Percentiles rank a stretch among this genome's conserved stretches.
These are phyloP conservation scores for Lasioglossum baleicum DNA, from an alignment of 1,140 invertebrate genomes.

Conservation along the genomic window DNA sequence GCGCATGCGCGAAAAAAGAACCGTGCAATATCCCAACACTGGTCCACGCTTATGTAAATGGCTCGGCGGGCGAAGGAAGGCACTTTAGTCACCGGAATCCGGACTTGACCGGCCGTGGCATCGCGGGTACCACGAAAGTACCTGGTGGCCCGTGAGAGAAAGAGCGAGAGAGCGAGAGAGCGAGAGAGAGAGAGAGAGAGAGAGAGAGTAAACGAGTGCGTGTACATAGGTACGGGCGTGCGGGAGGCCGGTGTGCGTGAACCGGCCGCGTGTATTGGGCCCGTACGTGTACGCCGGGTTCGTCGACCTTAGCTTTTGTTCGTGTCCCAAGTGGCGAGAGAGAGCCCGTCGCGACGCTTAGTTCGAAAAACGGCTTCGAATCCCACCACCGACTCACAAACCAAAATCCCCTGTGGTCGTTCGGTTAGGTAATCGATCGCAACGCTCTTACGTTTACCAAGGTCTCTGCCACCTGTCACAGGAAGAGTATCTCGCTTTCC, in stretches of 20 bases:
- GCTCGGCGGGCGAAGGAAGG: slow-evolving; percentile 16
- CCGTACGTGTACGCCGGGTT: slow-evolving; percentile 44
- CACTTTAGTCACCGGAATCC: slow-evolving; percentile 48
- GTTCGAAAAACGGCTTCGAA: slow-evolving; percentile 61
- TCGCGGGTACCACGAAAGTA: slow-evolving; percentile 49
- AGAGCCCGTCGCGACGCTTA: slow-evolving; percentile 53
- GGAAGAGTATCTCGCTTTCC: slow-evolving; percentile 58
- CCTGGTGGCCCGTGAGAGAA: slow-evolving; percentile 33
- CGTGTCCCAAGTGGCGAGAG: slow-evolving; percentile 68
- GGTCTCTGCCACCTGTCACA: slow-evolving; percentile 78
- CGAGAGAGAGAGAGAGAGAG: neutral
- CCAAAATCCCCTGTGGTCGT: slow-evolving; percentile 62
- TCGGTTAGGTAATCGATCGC: slow-evolving; percentile 74
- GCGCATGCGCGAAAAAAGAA: no score
- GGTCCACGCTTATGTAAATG: slow-evolving; percentile 37
- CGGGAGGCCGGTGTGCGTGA: slow-evolving; percentile 38
- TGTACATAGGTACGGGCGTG: slow-evolving; percentile 34
- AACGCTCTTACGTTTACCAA: slow-evolving; percentile 69
- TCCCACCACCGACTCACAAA: slow-evolving; percentile 42
- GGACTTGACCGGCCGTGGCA: slow-evolving; percentile 43
- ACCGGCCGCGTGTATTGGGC: slow-evolving; percentile 4
- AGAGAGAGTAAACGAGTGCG: slow-evolving; percentile 31
- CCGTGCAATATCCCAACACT: no score
- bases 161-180: neutral
- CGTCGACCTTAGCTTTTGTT: slow-evolving; percentile 76